These are phyloP conservation scores for Acanthopleura granulata DNA, from an alignment of 2,888 invertebrate species.

Conservation along the genomic window DNA sequence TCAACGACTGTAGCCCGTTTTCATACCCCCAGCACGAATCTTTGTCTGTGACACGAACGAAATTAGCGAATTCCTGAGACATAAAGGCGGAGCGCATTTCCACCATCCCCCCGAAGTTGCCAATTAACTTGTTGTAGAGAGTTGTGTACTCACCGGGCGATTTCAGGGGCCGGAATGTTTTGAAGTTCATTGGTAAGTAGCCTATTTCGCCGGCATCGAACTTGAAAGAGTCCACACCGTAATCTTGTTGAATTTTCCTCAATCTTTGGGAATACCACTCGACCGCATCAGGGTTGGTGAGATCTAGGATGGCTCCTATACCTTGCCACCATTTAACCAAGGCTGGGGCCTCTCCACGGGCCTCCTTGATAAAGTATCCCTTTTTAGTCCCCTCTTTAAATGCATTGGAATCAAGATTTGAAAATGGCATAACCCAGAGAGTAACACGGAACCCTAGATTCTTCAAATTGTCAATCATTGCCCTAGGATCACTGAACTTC, in stretches of 20 bases:
- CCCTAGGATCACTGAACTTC: conserved; percentile 79
- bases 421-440: conserved; percentile 80
- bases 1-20: conserved; percentile 82
- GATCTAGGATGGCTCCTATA: conserved; percentile 80
- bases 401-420: conserved; percentile 86
- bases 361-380: conserved; percentile 71
- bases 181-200: conserved; percentile 38
- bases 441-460: conserved; percentile 80
- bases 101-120: conserved; percentile 76
- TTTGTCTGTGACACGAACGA: conserved; percentile 84
- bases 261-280: conserved; percentile 83
- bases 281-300: conserved; percentile 85
- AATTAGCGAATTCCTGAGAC: conserved; percentile 86
- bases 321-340: conserved; percentile 83
- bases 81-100: conserved; percentile 87
- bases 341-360: conserved; percentile 25
- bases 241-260: conserved; percentile 75
- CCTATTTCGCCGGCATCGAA: conserved; percentile 79
- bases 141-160: conserved; percentile 48
- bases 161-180: conserved; percentile 31
- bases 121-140: conserved; percentile 44
- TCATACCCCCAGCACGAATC: conserved; percentile 87
- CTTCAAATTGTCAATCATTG: conserved; percentile 75
- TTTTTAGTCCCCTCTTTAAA: conserved; percentile 82
- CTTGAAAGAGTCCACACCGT: conserved; percentile 87